Base-by-base conservation (phyloP, 2,113 vertebrate genomes). In the Lynx canadensis region DNA sequence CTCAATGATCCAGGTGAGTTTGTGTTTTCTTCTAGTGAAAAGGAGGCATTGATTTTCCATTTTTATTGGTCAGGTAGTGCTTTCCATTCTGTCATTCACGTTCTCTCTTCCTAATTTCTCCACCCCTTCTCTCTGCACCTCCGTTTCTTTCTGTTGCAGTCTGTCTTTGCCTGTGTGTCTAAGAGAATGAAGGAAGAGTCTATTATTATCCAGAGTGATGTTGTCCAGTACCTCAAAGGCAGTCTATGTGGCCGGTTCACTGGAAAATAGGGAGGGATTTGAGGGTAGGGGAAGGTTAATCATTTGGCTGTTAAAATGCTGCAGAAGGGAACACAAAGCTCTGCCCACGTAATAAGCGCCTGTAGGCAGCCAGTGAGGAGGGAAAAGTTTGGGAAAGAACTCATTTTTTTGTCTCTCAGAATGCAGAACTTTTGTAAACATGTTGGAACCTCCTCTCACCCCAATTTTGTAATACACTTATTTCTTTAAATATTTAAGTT, bases 171-270 rank as follows among this genome's bases (percentile, higher is more conserved):
- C 68, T 95, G 6, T 63, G 45, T 71, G 23, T 76, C 81, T 91
- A 88, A 97, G 45, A 89, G 2, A 63, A 96, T 96, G 73, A 97
- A 69, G 94, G 80, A 88, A 97, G 95, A 91, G 14, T 95, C 82
- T 93, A 79, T 98, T 95, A 94, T 98, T 98, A 97, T 96, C 98
- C 94, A 98, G 89, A 98, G 97, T 97, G 98, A 98, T 98, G 98
- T 98, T 97, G 97, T 98, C 96, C 98, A 97, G 85, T 87, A 95
- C 87, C 98, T 99, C 96, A 98, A 98, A 98, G 97, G 97, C 97
- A 97, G 98, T 96, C 55, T 97, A 45, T 98, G 93, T 97, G 97
- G 91, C 98, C 98, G 45, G 97, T 97, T 98, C 97, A 76, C 96
- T 96, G 91, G 97, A 98, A 98, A 93, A 97, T 98, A 98, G 97